phyloP scores from a whole-genome alignment of 2,113 vertebrate genomes.

The Catharus fuscescens region DNA sequence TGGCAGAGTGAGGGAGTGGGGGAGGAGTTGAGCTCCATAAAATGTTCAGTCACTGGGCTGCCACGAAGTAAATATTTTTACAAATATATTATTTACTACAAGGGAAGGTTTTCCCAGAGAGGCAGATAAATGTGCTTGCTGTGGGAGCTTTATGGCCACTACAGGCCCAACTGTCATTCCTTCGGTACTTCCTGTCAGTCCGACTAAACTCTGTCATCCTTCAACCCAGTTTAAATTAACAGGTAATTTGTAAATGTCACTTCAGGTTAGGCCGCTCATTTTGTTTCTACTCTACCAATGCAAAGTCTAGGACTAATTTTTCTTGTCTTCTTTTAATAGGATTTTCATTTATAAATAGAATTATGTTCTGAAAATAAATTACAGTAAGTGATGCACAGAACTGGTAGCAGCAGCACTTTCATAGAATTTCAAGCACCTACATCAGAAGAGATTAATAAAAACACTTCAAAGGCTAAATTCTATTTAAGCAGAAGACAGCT shows the following conservation, averaged over 20 bases:
- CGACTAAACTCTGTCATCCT: constrained; percentile 97
- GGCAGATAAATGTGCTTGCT: constrained; percentile 77
- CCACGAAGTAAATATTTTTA: constrained; percentile 76
- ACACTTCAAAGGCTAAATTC: constrained; percentile 90
- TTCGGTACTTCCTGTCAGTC: constrained; percentile 91
- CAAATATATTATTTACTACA: constrained; percentile 78
- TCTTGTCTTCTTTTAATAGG: constrained; percentile 98
- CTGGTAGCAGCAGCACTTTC: constrained; percentile 80
- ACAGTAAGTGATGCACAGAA: constrained; percentile 93
- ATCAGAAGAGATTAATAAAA: constrained; percentile 89
- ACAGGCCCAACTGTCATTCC: constrained; percentile 89
- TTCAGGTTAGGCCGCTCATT: constrained; percentile 99
- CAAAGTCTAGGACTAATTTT: constrained; percentile 93
- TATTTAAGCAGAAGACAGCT: constrained; percentile 85
- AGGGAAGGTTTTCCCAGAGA: constrained; percentile 67
- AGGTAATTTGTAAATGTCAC: constrained; percentile 99
- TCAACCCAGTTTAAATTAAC: constrained; percentile 99
- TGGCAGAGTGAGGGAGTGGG: too few relatives aligned
- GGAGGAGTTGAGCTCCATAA: neutral
- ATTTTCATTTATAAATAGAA: constrained; percentile 99
- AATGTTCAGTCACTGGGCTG: constrained; percentile 35
- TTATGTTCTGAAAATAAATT: constrained; percentile 99
- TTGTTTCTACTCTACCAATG: constrained; percentile 96
- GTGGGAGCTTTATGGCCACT: constrained; percentile 84
- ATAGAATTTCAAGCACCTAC: constrained; percentile 85